Evolutionary conservation across 1,140 invertebrate genomes (phyloP), one percentile per base, ranked within the genome.

Genomic region (Achroia grisella): DNA sequence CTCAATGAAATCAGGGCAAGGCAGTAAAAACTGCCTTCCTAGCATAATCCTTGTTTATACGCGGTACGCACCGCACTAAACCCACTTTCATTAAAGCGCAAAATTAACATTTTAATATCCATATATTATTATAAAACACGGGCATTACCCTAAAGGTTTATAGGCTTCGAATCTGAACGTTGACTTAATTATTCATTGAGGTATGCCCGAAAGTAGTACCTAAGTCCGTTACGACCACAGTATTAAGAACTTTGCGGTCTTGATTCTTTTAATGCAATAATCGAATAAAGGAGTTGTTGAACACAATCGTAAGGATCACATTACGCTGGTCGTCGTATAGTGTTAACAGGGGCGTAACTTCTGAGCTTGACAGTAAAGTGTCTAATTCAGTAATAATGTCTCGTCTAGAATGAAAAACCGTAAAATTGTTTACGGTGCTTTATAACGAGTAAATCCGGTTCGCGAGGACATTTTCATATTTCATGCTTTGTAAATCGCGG

Each of bases 41-140:
- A 23, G 17, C 54, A 46, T 73, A 81, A 81, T 75, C 72, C 71
- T 54, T 59, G 65, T 76, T 81, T 81, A 77, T 58, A 49, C 47
- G 17, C n/a, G 58, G 52, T 53, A 68, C 67, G 64, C 70, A 66
- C 57, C 60, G 55, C 45, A 73, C 67, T 77, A 77, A 77, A 75
- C 56, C 65, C 55, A 62, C 58, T 71, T 81, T 78, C 69, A 78
- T 78, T 78, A 77, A 77, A 64, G 62, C 63, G 40, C 47, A 46
- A 70, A 78, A 81, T 81, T 78, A 81, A 81, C 74, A 75, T 81
- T 80, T 81, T 79, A 77, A 79, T 71, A 64, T 62, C 68, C 66
- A 78, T 67, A 75, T 79, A 76, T 78, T 72, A 78, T 70, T 71
- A 71, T 71, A 76, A 62, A 71, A 72, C 56, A 63, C 35, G 36